Base-by-base conservation (phyloP, 2,113 vertebrate genomes). In the Sorex fumeus region DNA sequence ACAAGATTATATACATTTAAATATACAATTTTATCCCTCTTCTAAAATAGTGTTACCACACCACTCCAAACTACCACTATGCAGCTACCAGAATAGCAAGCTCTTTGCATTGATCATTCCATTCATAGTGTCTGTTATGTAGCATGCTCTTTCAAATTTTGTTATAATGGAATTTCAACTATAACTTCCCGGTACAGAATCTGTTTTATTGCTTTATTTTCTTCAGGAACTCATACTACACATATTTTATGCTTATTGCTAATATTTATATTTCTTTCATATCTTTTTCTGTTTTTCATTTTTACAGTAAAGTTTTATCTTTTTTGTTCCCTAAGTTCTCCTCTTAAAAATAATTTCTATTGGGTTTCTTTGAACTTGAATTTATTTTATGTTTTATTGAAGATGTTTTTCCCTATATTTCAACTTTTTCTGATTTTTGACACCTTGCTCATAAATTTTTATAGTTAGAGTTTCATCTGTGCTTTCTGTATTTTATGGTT, bases 351-450 rank as follows among this genome's bases (percentile, higher is more conserved):
- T 4, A 45, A 4, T 75, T 79, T 43, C 18, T 60, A 25, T 34
- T 89, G 8, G 67, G 9, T 83, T 82, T 64, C 67, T 64, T 89
- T 91, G 60, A 72, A 28, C 18, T 82, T 87, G 60, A 67, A 28
- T 25, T 82, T 87, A 76, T 13, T 71, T 87, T 96, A 79, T 5
- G 72, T 85, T 87, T 84, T 28, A 66, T 86, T 75, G 32, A 34
- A 81, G 36, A 81, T n/a, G 5, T 70, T 60, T 80, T 84, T 66
- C 30, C 1, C 8, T 45, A 71, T 71, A 27, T n/a, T 87, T 60
- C 28, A 79, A 2, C n/a, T 69, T 84, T 57, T 83, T 27, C 23
- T 62, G 9, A 36, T 69, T 74, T 72, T 36, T 74, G 64, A 11
- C 2, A 25, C 23, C n/a, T 90, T 21, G 36, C 53, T 82, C 75